Percentiles rank a stretch among this genome's conserved stretches.
Evolutionary conservation across 2,797 vertebrate genomes (phyloP).

Genomic region (Premnoplex brunnescens): DNA sequence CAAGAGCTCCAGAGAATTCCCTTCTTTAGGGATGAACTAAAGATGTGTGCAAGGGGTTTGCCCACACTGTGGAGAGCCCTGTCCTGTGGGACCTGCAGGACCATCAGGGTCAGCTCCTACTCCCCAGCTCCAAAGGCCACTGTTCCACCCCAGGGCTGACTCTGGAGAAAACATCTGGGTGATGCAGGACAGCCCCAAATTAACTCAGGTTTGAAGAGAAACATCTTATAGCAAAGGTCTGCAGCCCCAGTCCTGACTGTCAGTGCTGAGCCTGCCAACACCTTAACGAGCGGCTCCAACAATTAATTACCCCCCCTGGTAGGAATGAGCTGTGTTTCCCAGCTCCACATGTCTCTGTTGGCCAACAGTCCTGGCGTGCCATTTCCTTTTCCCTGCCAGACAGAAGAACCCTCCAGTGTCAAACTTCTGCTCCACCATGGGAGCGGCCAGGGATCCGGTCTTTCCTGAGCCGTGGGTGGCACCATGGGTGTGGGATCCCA

Average conservation of each 20-base stretch:
- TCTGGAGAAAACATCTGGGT: neutral
- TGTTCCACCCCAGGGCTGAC: accelerated
- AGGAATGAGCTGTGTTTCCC: neutral
- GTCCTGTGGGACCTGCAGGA: neutral
- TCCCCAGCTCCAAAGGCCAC: neutral
- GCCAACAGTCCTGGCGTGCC: neutral
- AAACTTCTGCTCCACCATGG: neutral
- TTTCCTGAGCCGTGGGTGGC: neutral
- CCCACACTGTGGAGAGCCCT: accelerated
- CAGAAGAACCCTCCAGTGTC: neutral
- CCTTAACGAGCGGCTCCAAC: neutral
- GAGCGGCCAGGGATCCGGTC: neutral
- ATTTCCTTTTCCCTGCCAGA: neutral
- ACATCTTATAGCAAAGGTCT: neutral
- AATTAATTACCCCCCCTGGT: neutral
- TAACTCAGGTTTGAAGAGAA: neutral
- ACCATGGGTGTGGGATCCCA: neutral
- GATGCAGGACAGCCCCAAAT: neutral
- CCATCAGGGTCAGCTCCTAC: neutral
- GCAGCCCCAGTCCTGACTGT: neutral
- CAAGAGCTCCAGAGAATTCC: neutral
- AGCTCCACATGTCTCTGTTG: neutral
- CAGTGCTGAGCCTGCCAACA: neutral
- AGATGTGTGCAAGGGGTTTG: neutral
- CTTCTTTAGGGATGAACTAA: neutral